Conservation (phyloP, 2,797 vertebrate genomes). For the Manis crassicaudata region DNA sequence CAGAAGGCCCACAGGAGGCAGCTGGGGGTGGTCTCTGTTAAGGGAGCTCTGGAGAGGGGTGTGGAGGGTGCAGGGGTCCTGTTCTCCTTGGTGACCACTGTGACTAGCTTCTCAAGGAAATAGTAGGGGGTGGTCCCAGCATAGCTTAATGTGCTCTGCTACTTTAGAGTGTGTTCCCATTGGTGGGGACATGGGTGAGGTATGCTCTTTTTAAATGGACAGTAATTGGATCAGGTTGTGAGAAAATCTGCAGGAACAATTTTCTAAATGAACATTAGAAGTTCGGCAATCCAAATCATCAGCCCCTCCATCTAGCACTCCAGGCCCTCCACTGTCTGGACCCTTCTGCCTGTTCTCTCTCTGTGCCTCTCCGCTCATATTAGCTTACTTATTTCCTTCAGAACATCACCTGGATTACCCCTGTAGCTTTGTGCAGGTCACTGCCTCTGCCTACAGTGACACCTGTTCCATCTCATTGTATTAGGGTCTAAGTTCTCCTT, state of each 20-base stretch:
- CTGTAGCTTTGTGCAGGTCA: background rate
- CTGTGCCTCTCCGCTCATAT: background rate
- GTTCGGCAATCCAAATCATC: background rate
- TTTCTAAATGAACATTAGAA: background rate
- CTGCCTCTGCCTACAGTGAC: background rate
- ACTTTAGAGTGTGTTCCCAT: rapidly evolving
- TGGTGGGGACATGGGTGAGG: background rate
- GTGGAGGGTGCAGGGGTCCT: background rate
- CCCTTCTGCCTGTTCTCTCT: background rate
- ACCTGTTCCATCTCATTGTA: background rate
- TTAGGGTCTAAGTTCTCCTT: background rate
- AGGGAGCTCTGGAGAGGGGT: background rate
- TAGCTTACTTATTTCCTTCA: background rate
- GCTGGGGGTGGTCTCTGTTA: background rate
- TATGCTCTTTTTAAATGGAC: background rate
- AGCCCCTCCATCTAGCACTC: background rate
- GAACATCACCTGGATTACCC: background rate
- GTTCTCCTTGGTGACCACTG: background rate
- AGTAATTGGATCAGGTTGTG: background rate
- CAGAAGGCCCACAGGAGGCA: background rate
- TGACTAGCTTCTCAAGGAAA: background rate
- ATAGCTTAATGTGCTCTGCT: background rate
- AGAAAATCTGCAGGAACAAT: background rate
- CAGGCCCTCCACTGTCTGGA: background rate
- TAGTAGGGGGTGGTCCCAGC: background rate